Conservation (phyloP, 2,113 vertebrate genomes). For the Passer domesticus region DNA sequence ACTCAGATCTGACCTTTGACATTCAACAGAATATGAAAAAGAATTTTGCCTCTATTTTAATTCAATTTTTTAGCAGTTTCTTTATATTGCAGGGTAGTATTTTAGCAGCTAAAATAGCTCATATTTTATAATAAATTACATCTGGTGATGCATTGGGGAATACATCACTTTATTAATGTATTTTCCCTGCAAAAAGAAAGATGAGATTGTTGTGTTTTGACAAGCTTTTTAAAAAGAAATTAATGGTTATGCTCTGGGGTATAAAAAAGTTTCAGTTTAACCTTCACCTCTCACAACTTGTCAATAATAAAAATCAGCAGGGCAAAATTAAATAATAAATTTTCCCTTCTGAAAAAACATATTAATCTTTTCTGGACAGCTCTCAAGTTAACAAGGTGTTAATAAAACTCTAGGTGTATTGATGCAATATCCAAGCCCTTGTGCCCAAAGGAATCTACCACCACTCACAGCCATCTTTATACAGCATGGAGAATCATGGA, state of each 20-base stretch:
- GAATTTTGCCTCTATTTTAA: neutral
- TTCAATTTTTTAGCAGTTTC: neutral
- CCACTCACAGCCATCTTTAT: neutral
- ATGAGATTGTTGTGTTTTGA: neutral
- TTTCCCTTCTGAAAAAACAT: conserved; percentile 37
- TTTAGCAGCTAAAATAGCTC: neutral
- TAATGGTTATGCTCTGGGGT: neutral
- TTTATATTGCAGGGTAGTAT: neutral
- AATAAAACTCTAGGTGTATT: conserved; percentile 63
- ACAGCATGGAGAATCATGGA: neutral
- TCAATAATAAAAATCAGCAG: conserved; percentile 64
- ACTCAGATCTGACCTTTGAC: neutral
- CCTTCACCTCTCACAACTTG: conserved; percentile 36
- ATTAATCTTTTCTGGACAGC: conserved; percentile 69
- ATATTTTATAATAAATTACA: neutral
- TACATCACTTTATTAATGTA: neutral
- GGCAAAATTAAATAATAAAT: conserved; percentile 69
- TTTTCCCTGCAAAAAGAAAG: neutral
- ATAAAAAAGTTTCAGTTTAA: conserved; percentile 50
- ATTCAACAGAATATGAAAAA: neutral
- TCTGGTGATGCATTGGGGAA: neutral
- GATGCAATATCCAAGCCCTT: conserved; percentile 62
- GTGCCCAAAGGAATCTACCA: conserved; percentile 44
- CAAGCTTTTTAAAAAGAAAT: neutral
- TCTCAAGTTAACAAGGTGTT: conserved; percentile 82